Evolutionary conservation across 1,140 invertebrate genomes (phyloP).

Genomic region (Caenorhabditis inopinata): DNA sequence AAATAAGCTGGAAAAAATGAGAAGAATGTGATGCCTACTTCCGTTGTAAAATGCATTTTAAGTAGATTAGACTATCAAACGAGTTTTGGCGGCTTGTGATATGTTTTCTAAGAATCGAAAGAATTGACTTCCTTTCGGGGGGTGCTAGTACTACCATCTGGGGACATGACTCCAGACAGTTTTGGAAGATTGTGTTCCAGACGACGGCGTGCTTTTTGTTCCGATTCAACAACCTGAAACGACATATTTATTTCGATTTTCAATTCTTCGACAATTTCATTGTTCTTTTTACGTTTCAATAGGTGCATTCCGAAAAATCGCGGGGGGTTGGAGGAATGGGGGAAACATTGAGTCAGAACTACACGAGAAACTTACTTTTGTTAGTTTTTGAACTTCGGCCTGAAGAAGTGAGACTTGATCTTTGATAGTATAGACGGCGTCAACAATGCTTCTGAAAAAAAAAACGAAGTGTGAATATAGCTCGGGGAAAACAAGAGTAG

Average conservation of each 20-base stretch:
- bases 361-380: neutral
- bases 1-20: no score
- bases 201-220: slow-evolving; percentile 17
- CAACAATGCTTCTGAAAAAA: slow-evolving; percentile 72
- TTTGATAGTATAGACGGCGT: slow-evolving; percentile 75
- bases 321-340: no score
- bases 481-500: neutral
- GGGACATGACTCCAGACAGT: neutral
- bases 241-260: no score
- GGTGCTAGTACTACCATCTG: neutral
- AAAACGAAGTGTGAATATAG: neutral
- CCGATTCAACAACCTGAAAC: neutral
- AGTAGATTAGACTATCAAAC: no score
- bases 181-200: neutral
- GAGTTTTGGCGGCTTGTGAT: no score
- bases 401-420: slow-evolving; percentile 69
- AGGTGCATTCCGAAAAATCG: no score
- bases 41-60: no score
- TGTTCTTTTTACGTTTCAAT: no score
- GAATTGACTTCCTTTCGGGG: slow-evolving; percentile 17
- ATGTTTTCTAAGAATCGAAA: neutral
- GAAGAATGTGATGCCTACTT: no score
- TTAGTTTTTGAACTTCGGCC: neutral
- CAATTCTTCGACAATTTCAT: no score
- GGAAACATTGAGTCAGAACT: no score